Percentiles rank a stretch among this genome's conserved stretches.
Conservation (phyloP, 2,113 vertebrate genomes). For the Rana temporaria region DNA sequence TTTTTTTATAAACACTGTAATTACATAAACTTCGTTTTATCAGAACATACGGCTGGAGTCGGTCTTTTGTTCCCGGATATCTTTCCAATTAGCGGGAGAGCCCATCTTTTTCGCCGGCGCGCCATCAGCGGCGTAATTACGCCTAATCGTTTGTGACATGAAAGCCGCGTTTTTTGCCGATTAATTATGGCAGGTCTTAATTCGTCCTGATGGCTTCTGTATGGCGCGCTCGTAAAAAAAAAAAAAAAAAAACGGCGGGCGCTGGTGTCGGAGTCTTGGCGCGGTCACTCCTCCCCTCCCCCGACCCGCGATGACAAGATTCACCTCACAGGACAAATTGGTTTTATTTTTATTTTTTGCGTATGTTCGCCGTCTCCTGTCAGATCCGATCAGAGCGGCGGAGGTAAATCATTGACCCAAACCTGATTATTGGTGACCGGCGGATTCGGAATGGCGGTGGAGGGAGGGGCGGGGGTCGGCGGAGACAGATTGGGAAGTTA, state of each 20-base stretch:
- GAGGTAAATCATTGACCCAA: not conserved
- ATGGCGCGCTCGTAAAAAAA: no score
- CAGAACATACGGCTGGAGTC: not conserved
- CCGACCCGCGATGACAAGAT: not conserved
- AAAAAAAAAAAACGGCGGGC: not conserved
- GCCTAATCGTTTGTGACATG: constrained; percentile 19
- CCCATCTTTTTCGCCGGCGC: not conserved
- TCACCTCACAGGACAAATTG: not conserved
- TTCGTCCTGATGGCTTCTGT: not conserved
- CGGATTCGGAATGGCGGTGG: no score
- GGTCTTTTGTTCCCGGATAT: constrained; percentile 30
- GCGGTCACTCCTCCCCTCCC: not conserved
- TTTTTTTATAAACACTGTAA: not conserved
- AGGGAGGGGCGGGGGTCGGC: no score
- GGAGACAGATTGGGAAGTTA: no score
- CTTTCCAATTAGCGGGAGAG: constrained; percentile 21
- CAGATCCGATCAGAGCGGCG: not conserved
- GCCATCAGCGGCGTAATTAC: constrained; percentile 15
- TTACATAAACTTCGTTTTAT: constrained; percentile 18
- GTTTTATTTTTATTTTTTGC: no score
- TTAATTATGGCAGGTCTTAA: constrained; percentile 32
- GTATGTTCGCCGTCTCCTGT: not conserved
- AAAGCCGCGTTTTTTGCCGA: not conserved
- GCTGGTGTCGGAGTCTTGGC: not conserved
- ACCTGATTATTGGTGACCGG: no score